Percentiles rank a stretch among this genome's conserved stretches.
Evolutionary conservation across 2,888 invertebrate genomes (phyloP).

Genomic region (Eristalinus aeneus): DNA sequence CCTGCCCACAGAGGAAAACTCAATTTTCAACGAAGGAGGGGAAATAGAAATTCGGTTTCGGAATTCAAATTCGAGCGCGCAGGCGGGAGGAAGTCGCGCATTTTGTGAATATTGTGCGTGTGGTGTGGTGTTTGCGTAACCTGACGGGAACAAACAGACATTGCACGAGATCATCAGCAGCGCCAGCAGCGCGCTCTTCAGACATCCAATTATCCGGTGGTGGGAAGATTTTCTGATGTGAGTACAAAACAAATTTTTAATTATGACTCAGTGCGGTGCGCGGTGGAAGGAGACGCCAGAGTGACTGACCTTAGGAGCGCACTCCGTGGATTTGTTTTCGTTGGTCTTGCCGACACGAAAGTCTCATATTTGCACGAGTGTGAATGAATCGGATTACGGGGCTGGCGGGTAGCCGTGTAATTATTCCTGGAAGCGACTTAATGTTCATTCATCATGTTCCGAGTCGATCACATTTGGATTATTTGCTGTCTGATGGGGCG

Average conservation of each 20-base stretch:
- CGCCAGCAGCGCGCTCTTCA: conserved; percentile 9
- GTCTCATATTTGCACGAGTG: background rate
- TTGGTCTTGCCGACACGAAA: background rate
- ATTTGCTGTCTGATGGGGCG: background rate
- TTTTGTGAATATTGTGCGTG: conserved; percentile 37
- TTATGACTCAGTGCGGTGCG: conserved; percentile 34
- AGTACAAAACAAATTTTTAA: conserved; percentile 62
- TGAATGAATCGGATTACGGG: conserved; percentile 53
- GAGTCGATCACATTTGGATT: background rate
- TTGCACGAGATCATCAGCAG: conserved; percentile 32
- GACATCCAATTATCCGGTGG: conserved; percentile 49
- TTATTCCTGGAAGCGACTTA: conserved; percentile 45
- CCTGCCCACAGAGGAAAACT: conserved; percentile 8
- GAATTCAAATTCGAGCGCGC: background rate
- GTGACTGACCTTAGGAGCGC: conserved; percentile 43
- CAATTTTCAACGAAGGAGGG: background rate
- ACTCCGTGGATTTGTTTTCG: conserved; percentile 3
- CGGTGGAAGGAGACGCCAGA: background rate
- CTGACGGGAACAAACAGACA: conserved; percentile 38
- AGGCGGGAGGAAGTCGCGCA: background rate
- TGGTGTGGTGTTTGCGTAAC: conserved; percentile 16
- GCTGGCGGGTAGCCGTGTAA: conserved; percentile 26
- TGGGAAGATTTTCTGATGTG: conserved; percentile 46
- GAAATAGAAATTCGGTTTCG: background rate
- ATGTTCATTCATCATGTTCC: conserved; percentile 19